Evolutionary conservation across 2,888 invertebrate genomes (phyloP), one percentile per base, ranked within the genome.

Genomic region (Cosmorhoe ocellata): DNA sequence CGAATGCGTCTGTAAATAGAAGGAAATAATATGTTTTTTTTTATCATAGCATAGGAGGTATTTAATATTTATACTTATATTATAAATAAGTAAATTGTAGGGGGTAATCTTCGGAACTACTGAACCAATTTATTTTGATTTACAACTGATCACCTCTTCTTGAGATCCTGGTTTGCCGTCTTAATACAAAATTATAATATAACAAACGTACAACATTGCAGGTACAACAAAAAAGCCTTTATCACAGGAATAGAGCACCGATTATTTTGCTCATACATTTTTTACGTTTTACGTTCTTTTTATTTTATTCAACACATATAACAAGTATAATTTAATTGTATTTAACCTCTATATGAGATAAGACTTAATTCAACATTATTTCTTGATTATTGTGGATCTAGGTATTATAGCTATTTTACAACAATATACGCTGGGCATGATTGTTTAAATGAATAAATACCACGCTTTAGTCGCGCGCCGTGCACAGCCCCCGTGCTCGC

Each of bases 1-100:
- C 44, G 44, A 45, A 45, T 45, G 43, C 34, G 33, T 42, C 39
- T 39, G 31, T 30, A 27, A 27, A 27, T 27, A 27, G 26, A 34
- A 34, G 22, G 14, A 34, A 34, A 34, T 34, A 34, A 14, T 34
- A 34, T 34, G 34, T 32, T 34, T 34, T 34, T 34, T 34, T 34
- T 34, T n/a, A n/a, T n/a, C n/a, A n/a, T n/a, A 34, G 13, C 34
- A 14, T 14, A 14, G 34, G 34, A 34, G 18, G 34, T 34, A 34
- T 34, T 34, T 13, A n/a, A n/a, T n/a, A n/a, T n/a, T n/a, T n/a
- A n/a, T n/a, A n/a, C n/a, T n/a, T n/a, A n/a, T n/a, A n/a, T n/a
- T n/a, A n/a, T n/a, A n/a, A n/a, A n/a, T n/a, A n/a, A n/a, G n/a
- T n/a, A n/a, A n/a, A n/a, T n/a, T n/a, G n/a, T n/a, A n/a, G n/a